Percentiles rank a stretch among this genome's conserved stretches.
These are phyloP conservation scores for Zosterops borbonicus DNA, from an alignment of 2,113 vertebrate genomes.

Conservation along the genomic window DNA sequence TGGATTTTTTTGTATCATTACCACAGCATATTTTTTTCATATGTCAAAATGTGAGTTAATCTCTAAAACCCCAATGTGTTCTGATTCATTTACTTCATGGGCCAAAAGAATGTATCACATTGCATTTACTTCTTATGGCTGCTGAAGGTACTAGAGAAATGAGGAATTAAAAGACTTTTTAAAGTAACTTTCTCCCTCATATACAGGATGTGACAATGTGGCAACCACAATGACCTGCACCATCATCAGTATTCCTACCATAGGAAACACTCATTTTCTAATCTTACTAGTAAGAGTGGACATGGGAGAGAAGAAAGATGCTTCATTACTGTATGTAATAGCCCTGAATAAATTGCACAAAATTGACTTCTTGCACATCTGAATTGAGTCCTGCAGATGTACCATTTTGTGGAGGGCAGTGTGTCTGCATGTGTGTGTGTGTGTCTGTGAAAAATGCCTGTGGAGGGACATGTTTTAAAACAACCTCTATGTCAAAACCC, in stretches of 20 bases:
- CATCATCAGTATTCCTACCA: neutral
- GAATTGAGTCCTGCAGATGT: neutral
- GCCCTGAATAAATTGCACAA: neutral
- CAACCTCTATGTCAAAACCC: slow-evolving; percentile 4
- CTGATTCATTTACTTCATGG: neutral
- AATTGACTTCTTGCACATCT: neutral
- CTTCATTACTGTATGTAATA: neutral
- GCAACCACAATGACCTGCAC: neutral
- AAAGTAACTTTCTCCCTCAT: neutral
- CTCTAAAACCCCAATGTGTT: neutral
- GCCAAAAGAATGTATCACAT: neutral
- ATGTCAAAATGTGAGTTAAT: neutral
- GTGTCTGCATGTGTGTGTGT: neutral
- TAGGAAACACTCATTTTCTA: neutral
- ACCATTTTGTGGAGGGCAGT: neutral
- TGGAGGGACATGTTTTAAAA: neutral
- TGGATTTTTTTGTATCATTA: neutral
- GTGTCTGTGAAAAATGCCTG: neutral
- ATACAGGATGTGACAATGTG: neutral
- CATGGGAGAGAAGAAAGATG: neutral
- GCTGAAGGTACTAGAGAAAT: neutral
- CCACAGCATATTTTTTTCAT: neutral
- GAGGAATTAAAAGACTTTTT: neutral
- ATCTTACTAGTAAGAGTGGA: neutral
- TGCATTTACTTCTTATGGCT: neutral